Base-by-base conservation (phyloP, 2,888 invertebrate species). In the Microctonus brassicae region DNA sequence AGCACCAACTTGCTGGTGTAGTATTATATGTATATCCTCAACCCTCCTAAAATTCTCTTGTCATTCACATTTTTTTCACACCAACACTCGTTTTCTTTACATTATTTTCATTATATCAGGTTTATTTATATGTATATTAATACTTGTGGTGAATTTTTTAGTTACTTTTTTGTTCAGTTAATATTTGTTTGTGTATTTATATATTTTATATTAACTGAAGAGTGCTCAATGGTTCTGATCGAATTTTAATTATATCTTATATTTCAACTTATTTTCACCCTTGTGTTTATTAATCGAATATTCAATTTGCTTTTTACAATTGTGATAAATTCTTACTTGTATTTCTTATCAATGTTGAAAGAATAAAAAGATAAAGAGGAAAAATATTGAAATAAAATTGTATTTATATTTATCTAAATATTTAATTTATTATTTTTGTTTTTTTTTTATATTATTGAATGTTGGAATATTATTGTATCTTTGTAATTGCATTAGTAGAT, bases 221-320 rank as follows among this genome's bases (percentile, higher is more conserved):
- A 75, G 72, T 61, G 67, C 65, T 71, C 72, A 60, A 64, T 53
- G 34, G 53, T 60, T 61, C 79, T 83, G 83, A 83, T 82, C 84
- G 83, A 84, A 81, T 83, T 84, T 84, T 84, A 85, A 86, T 86
- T 84, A 83, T 78, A 82, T 79, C 78, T 75, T 81, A 81, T 79
- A 66, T 52, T 47, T 26, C 7, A 58, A 67, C 53, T 6, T 6
- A 11, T 58, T 69, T 24, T 33, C 36, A 1, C 63, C 57, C n/a
- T 24, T 26, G 26, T 63, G 24, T 69, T 66, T 55, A 73, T 65
- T 62, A 47, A 61, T 55, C 29, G 39, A 17, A 47, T 7, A 17
- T 17, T 47, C 17, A 29, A n/a, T 13, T 6, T 17, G 5, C 47
- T 6, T 13, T n/a, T 47, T 20, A 6, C 29, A 29, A 29, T 29